These are phyloP conservation scores for Drosophila neocordata DNA, from an alignment of 1,140 invertebrate genomes.

Conservation along the genomic window DNA sequence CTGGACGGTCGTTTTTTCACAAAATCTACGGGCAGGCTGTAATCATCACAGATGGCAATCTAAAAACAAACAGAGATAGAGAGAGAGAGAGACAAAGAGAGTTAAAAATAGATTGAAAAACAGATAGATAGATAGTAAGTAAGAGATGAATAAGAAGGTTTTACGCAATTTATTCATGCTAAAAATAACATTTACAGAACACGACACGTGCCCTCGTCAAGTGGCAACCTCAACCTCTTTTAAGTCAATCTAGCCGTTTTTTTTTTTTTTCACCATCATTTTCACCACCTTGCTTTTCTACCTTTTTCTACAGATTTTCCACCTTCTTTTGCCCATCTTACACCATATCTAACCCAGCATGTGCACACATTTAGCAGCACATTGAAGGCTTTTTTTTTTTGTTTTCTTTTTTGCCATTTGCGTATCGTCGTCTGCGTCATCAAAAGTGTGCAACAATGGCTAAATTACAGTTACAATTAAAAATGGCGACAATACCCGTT, in stretches of 20 bases:
- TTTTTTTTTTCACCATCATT: too few relatives aligned
- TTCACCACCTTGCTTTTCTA: too few relatives aligned
- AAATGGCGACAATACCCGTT: constrained; percentile 65
- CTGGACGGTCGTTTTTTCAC: constrained; percentile 87
- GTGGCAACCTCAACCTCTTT: constrained; percentile 13
- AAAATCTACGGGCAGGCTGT: constrained; percentile 91
- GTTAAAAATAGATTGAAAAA: constrained; percentile 76
- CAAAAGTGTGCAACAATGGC: constrained; percentile 76
- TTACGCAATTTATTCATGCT: constrained; percentile 25
- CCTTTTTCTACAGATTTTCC: not conserved
- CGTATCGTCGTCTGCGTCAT: constrained; percentile 60
- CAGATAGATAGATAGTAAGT: not conserved
- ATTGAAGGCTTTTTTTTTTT: not conserved
- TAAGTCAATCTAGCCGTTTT: too few relatives aligned
- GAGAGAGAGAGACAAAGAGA: constrained; percentile 4
- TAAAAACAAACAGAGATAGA: constrained; percentile 82
- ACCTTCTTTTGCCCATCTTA: not conserved
- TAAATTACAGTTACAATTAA: constrained; percentile 82
- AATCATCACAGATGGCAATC: constrained; percentile 91
- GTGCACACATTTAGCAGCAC: constrained; percentile 14
- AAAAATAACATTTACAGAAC: constrained; percentile 47
- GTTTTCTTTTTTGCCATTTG: constrained; percentile 26
- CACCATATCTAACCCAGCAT: too few relatives aligned
- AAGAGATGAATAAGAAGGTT: constrained; percentile 2
- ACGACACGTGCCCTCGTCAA: constrained; percentile 52